Base-by-base conservation (phyloP, 2,888 invertebrate genomes). In the Callyntrura guangdongensis region DNA sequence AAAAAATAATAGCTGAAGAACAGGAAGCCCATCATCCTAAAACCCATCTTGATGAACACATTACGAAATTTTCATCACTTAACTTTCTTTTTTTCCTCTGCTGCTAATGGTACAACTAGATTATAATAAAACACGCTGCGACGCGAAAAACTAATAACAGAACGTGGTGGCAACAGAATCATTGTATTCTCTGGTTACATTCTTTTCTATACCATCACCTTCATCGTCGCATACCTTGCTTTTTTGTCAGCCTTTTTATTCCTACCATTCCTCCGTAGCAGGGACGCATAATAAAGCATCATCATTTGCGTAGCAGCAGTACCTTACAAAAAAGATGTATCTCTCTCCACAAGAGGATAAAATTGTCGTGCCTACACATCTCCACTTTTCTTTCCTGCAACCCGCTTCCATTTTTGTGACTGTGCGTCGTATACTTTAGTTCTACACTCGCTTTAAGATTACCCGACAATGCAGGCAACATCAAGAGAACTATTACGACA, bases 1-100 rank as follows among this genome's bases (percentile, higher is more conserved):
- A 53, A 77, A 77, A 77, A 53, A 53, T 20, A 1, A 17, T n/a
- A 77, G 49, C 27, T 20, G 49, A n/a, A 47, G 64, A 69, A 72
- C 17, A 20, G 49, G 53, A 67, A 49, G 49, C 79, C 61, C 67
- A 77, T 77, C 77, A 67, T 20, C 61, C 67, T 67, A 88, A 88
- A 69, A 72, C 67, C 79, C 86, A 86, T 85, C 67, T 56, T 82
- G 82, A 88, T 82, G 88, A 59, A 56, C 79, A 79, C 47, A 87
- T 81, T 79, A 81, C 79, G 20, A 72, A 61, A 61, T 47, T 77
- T 84, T 89, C 89, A 84, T 89, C 84, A 84, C 83, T 89, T 89
- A 59, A 72, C 20, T 56, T 49, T 17, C 53, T 59, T 84, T 22
- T n/a, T 72, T 45, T 47, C 22, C 36, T 27, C 22, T 64, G 20